Evolutionary conservation across 1,140 invertebrate species (phyloP), one percentile per base, ranked within the genome.

Genomic region (Aethina tumida): DNA sequence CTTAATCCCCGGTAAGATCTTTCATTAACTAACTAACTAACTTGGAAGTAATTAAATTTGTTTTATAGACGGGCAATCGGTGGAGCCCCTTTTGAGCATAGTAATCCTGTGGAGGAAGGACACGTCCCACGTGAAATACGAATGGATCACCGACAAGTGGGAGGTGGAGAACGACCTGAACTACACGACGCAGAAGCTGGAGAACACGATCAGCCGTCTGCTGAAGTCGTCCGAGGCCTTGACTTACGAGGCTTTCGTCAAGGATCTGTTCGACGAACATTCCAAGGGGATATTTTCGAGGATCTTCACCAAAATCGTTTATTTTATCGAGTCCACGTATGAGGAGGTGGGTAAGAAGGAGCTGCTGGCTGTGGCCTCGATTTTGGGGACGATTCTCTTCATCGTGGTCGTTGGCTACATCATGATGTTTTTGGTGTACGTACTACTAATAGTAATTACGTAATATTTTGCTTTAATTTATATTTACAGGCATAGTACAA

Each of bases 21-120:
- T 20, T 20, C 6, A 16, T n/a, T 29, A 29, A 10, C 6, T 29
- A 5, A 6, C 27, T 19, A 39, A 14, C 29, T 36, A 32, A n/a
- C n/a, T 6, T 35, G 8, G 8, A 17, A 27, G 14, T 27, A 20
- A 2, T 26, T 25, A n/a, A 18, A 30, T 35, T 35, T 29, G 24
- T 39, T 46, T 50, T 50, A 6, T 35, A 68, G 67, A 59, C 17
- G 71, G 71, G 51, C 64, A 67, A 7, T 67, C 65, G 32, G 60
- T 66, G 40, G 77, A 82, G 41, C 72, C 81, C 22, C 59, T 79
- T 17, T 61, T 83, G 27, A 73, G 81, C 24, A 75, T 89, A 27
- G 88, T 91, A 1, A 81, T 96, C 18, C 78, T 97, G 41, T 96
- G 91, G 89, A 71, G 91, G 12, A 71, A 81, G 26, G 88, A 93